Conservation (phyloP, 2,113 vertebrate genomes). For the Psilopsiagon aymara region DNA sequence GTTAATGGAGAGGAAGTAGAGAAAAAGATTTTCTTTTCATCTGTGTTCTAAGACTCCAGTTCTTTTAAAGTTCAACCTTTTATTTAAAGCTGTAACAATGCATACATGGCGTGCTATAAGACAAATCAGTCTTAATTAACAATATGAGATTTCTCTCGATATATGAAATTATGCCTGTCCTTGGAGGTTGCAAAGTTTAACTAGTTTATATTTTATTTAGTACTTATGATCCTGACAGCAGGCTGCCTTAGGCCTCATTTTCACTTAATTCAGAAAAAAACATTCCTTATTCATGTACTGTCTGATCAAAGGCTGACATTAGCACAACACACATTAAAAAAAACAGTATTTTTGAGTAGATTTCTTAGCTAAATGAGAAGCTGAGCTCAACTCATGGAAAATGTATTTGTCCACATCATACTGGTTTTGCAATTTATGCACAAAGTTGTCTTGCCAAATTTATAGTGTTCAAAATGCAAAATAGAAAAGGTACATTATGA, state of each 20-base stretch:
- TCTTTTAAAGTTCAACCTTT: background rate
- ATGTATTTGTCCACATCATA: constrained; percentile 39
- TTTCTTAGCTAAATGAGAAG: constrained; percentile 43
- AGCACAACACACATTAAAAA: constrained; percentile 34
- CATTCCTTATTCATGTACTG: constrained; percentile 67
- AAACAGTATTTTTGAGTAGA: constrained; percentile 29
- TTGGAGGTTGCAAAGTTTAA: constrained; percentile 22
- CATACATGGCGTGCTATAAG: background rate
- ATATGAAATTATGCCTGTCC: background rate
- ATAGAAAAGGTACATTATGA: background rate
- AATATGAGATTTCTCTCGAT: background rate
- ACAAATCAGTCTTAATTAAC: background rate
- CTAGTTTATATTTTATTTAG: constrained; percentile 64
- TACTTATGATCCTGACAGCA: constrained; percentile 30
- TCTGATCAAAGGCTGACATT: constrained; percentile 71
- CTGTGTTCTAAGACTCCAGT: background rate
- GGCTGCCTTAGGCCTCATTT: constrained; percentile 61
- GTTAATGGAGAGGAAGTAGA: background rate
- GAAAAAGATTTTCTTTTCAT: background rate
- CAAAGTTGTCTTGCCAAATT: background rate
- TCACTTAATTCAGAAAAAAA: constrained; percentile 68
- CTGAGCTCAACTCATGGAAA: constrained; percentile 41
- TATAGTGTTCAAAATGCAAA: background rate
- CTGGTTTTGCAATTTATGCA: constrained; percentile 26
- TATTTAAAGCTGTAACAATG: background rate